phyloP scores from a whole-genome alignment of 2,113 vertebrate species.

The Leucoraja erinaceus region DNA sequence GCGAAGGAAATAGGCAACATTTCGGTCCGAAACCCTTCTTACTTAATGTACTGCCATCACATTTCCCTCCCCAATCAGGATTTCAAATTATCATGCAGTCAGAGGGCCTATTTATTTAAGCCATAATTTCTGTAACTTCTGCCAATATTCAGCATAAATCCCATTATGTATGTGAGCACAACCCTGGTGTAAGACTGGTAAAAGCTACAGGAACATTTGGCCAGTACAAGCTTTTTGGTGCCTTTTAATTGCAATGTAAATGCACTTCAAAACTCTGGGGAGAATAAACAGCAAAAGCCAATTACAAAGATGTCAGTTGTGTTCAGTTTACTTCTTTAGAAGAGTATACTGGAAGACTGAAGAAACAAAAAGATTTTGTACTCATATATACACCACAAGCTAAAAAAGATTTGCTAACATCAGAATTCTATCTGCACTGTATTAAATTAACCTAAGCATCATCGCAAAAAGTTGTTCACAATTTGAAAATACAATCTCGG shows the following conservation, averaged over 20 bases:
- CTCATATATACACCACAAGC: background rate
- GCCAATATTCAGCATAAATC: background rate
- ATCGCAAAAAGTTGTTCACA: background rate
- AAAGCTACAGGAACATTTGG: background rate
- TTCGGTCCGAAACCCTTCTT: too few species aligned
- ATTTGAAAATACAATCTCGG: background rate
- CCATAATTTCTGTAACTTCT: background rate
- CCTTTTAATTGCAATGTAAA: background rate
- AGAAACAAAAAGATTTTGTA: background rate
- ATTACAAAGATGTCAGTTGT: slow-evolving; percentile 14
- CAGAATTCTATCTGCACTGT: background rate
- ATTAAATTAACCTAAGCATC: slow-evolving; percentile 2
- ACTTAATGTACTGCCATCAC: background rate
- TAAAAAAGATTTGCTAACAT: background rate
- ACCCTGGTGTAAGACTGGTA: background rate
- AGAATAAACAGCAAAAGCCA: slow-evolving; percentile 7
- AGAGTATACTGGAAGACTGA: background rate
- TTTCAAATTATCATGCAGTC: background rate
- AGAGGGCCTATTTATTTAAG: background rate
- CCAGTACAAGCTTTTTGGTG: background rate
- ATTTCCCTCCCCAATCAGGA: background rate
- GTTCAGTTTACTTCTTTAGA: background rate
- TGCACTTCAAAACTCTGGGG: background rate
- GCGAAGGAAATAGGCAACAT: too few species aligned
- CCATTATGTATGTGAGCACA: too few species aligned